phyloP scores from a whole-genome alignment of 2,113 vertebrate genomes.

The Nannospalax galili region DNA sequence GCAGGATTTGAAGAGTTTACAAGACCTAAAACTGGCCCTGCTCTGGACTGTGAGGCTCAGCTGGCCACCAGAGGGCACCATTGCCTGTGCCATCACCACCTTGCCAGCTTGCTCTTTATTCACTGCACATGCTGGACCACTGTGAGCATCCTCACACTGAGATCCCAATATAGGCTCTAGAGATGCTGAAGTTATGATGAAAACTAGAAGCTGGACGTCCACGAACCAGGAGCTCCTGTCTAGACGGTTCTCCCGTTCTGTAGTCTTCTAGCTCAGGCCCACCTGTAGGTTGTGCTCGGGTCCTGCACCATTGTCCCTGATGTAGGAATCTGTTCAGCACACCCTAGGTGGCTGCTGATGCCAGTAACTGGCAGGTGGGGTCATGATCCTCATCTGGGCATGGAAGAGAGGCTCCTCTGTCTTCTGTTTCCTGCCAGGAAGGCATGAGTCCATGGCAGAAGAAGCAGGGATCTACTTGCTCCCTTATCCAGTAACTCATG shows the following conservation, averaged over 20 bases:
- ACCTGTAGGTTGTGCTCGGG: not conserved
- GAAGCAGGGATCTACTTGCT: not conserved
- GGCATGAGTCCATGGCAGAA: not conserved
- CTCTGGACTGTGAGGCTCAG: accelerated
- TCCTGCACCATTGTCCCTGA: not conserved
- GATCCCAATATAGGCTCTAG: not conserved
- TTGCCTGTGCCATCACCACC: not conserved
- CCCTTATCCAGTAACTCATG: not conserved
- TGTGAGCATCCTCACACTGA: not conserved
- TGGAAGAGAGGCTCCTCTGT: not conserved
- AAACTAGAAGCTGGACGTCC: not conserved
- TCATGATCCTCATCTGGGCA: not conserved
- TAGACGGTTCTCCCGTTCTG: accelerated
- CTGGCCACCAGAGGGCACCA: not conserved
- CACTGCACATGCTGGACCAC: not conserved
- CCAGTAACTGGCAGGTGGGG: not conserved
- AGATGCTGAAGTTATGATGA: not conserved
- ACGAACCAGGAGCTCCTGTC: not conserved
- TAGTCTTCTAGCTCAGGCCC: not conserved
- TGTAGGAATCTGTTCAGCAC: not conserved
- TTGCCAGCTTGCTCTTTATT: accelerated
- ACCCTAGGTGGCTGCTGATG: not conserved
- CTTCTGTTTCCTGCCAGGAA: not conserved
- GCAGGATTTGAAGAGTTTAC: not conserved
- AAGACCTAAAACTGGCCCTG: not conserved